Conservation (phyloP, 2,888 invertebrate species). For the Alsophila aescularia region DNA sequence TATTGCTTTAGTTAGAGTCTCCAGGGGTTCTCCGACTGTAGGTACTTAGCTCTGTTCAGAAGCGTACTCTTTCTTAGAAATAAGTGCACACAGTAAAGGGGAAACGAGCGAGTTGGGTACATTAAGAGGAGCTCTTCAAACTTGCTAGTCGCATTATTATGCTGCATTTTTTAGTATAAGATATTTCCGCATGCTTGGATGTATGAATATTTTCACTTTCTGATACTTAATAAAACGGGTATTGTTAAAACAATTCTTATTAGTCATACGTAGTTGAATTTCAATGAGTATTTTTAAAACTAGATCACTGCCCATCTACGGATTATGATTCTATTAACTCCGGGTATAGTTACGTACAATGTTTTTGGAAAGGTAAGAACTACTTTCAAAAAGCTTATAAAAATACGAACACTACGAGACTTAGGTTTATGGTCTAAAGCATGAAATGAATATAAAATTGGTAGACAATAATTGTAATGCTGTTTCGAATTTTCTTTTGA, state of each 20-base stretch:
- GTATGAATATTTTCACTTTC: neutral
- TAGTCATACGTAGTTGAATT: too few relatives aligned
- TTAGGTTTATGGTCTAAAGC: too few relatives aligned
- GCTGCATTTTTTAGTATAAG: neutral
- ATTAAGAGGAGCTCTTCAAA: slow-evolving; percentile 28
- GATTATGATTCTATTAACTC: too few relatives aligned
- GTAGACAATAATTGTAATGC: too few relatives aligned
- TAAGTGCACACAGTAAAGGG: slow-evolving; percentile 34
- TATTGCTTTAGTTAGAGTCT: slow-evolving; percentile 47
- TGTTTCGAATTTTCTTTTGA: too few relatives aligned
- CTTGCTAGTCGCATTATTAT: slow-evolving; percentile 18
- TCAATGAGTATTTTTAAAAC: too few relatives aligned
- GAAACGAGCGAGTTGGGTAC: slow-evolving; percentile 30
- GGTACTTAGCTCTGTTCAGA: slow-evolving; percentile 54
- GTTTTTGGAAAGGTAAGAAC: neutral
- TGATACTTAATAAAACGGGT: too few relatives aligned
- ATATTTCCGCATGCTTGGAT: neutral
- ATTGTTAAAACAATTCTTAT: too few relatives aligned
- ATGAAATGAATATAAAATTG: too few relatives aligned
- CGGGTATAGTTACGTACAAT: neutral
- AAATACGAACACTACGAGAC: neutral
- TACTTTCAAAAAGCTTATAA: neutral
- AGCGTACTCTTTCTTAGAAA: slow-evolving; percentile 41
- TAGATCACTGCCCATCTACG: too few relatives aligned
- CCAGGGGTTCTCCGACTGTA: slow-evolving; percentile 46